These are phyloP conservation scores for Apotomis capreana DNA, from an alignment of 2,888 invertebrate genomes.

Conservation along the genomic window DNA sequence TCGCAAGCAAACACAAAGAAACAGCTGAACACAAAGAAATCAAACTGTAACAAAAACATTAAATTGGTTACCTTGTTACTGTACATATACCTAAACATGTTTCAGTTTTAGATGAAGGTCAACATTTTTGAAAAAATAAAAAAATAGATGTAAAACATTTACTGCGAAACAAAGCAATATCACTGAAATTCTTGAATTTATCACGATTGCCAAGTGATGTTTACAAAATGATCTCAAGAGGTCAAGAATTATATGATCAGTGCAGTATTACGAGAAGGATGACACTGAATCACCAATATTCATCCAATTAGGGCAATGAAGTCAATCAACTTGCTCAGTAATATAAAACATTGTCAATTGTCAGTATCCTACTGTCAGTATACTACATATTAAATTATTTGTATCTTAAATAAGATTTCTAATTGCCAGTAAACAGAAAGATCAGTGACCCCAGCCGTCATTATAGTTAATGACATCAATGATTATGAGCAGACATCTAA, in stretches of 20 bases:
- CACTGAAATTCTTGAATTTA: background rate
- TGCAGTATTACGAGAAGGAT: background rate
- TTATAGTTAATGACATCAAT: constrained; percentile 11
- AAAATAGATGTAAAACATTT: too few species aligned
- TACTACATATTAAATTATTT: background rate
- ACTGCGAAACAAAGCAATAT: too few species aligned
- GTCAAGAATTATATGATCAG: background rate
- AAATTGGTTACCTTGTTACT: too few species aligned
- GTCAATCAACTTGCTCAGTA: background rate
- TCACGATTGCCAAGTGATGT: background rate
- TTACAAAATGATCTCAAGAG: background rate
- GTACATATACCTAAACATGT: too few species aligned
- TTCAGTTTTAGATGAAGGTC: too few species aligned
- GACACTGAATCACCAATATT: background rate
- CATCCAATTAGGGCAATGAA: background rate
- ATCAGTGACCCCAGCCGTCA: constrained; percentile 10
- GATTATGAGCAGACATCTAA: background rate
- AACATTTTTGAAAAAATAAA: too few species aligned
- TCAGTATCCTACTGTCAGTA: background rate
- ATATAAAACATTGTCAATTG: background rate
- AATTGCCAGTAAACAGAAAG: constrained; percentile 4
- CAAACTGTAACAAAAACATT: too few species aligned
- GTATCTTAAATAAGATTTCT: constrained; percentile 1
- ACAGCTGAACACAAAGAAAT: too few species aligned
- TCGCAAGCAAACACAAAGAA: too few species aligned